Evolutionary conservation across 2,113 vertebrate species (phyloP).

Genomic region (Equus przewalskii): DNA sequence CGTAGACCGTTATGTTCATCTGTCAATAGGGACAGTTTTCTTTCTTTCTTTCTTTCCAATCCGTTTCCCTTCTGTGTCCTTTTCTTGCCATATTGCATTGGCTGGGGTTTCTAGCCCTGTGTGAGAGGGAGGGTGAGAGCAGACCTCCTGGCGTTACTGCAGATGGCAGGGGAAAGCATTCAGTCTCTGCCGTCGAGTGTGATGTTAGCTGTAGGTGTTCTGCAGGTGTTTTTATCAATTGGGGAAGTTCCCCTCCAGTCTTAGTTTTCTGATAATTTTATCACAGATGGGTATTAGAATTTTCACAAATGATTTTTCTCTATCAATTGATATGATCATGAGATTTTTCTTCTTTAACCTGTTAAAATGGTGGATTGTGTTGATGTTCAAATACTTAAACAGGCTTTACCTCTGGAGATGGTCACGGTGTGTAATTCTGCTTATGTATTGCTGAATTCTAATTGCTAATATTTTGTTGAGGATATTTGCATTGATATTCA

Average conservation of each 20-base stretch:
- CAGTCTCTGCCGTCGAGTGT: too few relatives aligned
- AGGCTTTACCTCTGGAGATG: neutral
- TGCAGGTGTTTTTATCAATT: neutral
- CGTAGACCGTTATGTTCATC: neutral
- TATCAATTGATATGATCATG: neutral
- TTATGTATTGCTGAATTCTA: neutral
- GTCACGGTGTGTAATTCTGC: neutral
- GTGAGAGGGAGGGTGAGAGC: too few relatives aligned
- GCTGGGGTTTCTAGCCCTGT: neutral
- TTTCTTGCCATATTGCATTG: neutral
- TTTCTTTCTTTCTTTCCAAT: neutral
- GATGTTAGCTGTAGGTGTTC: neutral
- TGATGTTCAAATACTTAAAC: neutral
- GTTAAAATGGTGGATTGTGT: neutral
- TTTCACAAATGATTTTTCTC: neutral
- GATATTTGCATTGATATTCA: neutral
- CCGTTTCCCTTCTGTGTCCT: neutral
- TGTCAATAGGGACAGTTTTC: neutral
- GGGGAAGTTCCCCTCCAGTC: neutral
- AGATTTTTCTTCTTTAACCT: neutral
- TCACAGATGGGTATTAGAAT: neutral
- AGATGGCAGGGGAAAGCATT: neutral
- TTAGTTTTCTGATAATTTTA: neutral
- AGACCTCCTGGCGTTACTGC: neutral
- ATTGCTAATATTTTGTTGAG: neutral